phyloP scores from a whole-genome alignment of 2,113 vertebrate species.

The Strix aluco region DNA sequence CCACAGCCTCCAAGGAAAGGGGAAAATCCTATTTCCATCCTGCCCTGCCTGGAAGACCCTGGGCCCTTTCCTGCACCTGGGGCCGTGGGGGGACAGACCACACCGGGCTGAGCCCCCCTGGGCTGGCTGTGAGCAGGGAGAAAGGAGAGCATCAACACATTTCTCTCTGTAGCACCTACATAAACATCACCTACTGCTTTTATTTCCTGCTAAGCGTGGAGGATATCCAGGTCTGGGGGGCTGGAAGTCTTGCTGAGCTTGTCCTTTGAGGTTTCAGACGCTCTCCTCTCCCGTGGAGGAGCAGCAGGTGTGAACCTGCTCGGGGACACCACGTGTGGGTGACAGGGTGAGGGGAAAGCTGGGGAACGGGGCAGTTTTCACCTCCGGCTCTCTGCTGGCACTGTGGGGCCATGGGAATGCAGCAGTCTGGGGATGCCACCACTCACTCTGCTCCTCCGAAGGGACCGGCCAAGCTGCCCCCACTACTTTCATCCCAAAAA shows the following conservation, averaged over 20 bases:
- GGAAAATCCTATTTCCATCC: background rate
- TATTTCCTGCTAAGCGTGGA: slow-evolving; percentile 39
- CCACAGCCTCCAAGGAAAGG: background rate
- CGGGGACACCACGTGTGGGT: rapidly evolving
- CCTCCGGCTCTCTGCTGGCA: background rate
- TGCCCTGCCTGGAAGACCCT: background rate
- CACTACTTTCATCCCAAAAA: background rate
- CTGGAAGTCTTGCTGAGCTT: background rate
- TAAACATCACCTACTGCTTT: slow-evolving; percentile 12
- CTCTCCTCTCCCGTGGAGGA: background rate
- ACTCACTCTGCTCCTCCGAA: background rate
- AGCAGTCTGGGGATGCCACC: background rate
- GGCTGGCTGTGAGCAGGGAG: background rate
- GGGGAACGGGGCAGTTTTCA: background rate
- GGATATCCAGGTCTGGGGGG: background rate
- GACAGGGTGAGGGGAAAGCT: background rate
- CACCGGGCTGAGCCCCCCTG: background rate
- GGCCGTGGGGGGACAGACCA: rapidly evolving
- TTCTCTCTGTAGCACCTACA: slow-evolving; percentile 10
- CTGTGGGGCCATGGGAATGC: rapidly evolving
- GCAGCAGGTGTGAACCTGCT: background rate
- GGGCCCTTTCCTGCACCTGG: rapidly evolving
- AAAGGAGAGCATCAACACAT: slow-evolving; percentile 11
- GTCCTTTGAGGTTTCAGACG: background rate
- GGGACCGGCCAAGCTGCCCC: background rate